A percentile compares a stretch with the other conserved stretches of the same genome.
Conservation (phyloP, 2,888 invertebrate genomes). For the Drosophila suboccidentalis region DNA sequence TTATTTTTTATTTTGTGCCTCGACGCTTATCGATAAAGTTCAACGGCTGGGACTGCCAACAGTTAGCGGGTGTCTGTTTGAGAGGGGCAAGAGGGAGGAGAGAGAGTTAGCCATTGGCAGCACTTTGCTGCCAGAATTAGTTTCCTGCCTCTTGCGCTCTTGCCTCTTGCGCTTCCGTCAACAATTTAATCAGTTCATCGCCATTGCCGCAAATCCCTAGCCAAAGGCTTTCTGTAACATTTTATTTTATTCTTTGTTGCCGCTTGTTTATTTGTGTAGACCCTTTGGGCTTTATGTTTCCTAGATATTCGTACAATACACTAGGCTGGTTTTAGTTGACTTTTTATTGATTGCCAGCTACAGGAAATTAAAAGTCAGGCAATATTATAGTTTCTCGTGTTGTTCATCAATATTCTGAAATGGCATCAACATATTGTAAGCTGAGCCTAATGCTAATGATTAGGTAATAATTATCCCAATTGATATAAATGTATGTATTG, state of each 20-base stretch:
- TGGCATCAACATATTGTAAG: slow-evolving; percentile 46
- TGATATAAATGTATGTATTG: slow-evolving; percentile 18
- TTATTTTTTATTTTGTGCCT: slow-evolving; percentile 21
- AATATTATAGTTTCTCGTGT: slow-evolving; percentile 53
- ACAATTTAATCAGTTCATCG: slow-evolving; percentile 80
- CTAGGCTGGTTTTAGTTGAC: slow-evolving; percentile 63
- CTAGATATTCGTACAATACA: slow-evolving; percentile 53
- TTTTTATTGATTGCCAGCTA: slow-evolving; percentile 64
- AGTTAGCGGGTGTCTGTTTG: slow-evolving; percentile 2
- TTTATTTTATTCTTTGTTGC: slow-evolving; percentile 42
- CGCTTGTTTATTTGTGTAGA: slow-evolving; percentile 59
- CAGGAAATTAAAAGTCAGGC: slow-evolving; percentile 73
- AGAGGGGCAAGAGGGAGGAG: background rate
- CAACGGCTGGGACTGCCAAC: slow-evolving; percentile 50
- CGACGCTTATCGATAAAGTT: slow-evolving; percentile 78
- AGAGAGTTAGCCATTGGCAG: slow-evolving; percentile 37
- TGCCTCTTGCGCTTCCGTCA: slow-evolving; percentile 56
- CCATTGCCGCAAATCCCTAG: slow-evolving; percentile 65
- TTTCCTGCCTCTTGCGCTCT: slow-evolving; percentile 54
- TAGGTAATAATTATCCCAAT: slow-evolving; percentile 36
- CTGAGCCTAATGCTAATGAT: slow-evolving; percentile 32
- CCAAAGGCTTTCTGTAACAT: slow-evolving; percentile 59
- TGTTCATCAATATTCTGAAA: slow-evolving; percentile 32
- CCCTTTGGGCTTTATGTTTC: slow-evolving; percentile 61
- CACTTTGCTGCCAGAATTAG: slow-evolving; percentile 74